These are phyloP conservation scores for Maniola jurtina DNA, from an alignment of 1,140 invertebrate genomes.

Conservation along the genomic window DNA sequence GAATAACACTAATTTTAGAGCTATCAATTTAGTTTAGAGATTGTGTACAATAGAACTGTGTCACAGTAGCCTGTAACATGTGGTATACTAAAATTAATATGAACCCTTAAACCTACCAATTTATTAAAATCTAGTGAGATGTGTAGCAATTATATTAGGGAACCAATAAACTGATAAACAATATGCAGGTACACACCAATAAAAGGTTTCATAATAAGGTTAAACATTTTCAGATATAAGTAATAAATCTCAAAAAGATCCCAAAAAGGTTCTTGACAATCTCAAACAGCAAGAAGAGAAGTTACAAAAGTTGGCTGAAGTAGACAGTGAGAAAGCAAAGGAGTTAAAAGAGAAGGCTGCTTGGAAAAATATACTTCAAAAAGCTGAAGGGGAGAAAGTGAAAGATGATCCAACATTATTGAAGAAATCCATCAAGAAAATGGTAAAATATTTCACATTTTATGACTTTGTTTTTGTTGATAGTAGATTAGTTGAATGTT, in stretches of 20 bases:
- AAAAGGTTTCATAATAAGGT: not conserved
- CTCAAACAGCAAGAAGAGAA: constrained; percentile 86
- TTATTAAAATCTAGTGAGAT: no score
- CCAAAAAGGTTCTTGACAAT: constrained; percentile 85
- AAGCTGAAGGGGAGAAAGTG: constrained; percentile 89
- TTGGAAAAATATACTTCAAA: constrained; percentile 87
- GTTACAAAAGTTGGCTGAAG: constrained; percentile 80
- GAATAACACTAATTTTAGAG: no score
- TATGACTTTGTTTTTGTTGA: not conserved
- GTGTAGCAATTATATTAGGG: no score
- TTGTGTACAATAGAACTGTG: no score
- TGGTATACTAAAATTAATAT: no score
- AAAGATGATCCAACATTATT: constrained; percentile 89
- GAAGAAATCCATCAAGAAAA: constrained; percentile 88
- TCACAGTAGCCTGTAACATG: no score
- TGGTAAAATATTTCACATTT: constrained; percentile 41
- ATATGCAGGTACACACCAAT: no score
- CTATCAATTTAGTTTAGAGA: no score
- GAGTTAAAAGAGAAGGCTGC: constrained; percentile 84
- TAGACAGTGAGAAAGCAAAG: constrained; percentile 82
- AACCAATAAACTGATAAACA: no score
- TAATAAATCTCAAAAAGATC: constrained; percentile 81
- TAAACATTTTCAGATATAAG: constrained; percentile 47
- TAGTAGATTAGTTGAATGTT: not conserved
- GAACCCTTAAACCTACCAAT: no score